phyloP scores from a whole-genome alignment of 2,888 invertebrate genomes.

The Leptinotarsa juncta region DNA sequence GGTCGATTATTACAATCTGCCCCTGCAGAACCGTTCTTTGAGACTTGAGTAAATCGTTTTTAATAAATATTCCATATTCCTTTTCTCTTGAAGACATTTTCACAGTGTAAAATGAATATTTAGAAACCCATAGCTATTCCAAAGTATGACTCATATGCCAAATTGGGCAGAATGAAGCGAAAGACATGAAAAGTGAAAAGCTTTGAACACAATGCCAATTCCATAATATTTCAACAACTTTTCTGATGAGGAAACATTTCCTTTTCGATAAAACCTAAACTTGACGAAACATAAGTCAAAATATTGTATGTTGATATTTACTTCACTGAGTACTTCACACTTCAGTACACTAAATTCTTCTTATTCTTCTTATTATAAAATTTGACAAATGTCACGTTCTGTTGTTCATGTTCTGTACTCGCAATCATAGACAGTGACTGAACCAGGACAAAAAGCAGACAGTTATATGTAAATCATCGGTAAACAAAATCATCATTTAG shows the following conservation, averaged over 20 bases:
- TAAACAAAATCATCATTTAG: too few relatives aligned
- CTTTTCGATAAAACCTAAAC: neutral
- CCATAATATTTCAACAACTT: neutral
- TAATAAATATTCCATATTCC: slow-evolving; percentile 56
- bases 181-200: too few relatives aligned
- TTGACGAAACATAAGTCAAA: neutral
- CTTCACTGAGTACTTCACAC: neutral
- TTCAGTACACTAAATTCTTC: too few relatives aligned
- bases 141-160: slow-evolving; percentile 20
- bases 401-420: too few relatives aligned
- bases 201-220: too few relatives aligned
- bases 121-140: neutral
- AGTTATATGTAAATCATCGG: too few relatives aligned
- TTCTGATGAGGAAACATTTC: neutral
- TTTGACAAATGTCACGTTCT: too few relatives aligned
- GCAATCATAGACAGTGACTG: too few relatives aligned
- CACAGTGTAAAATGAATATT: slow-evolving; percentile 1
- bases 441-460: too few relatives aligned
- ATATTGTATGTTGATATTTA: slow-evolving; percentile 2
- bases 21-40: slow-evolving; percentile 61
- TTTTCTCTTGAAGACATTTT: slow-evolving; percentile 53
- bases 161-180: neutral
- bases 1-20: slow-evolving; percentile 61
- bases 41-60: slow-evolving; percentile 54
- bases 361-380: too few relatives aligned